Conservation (phyloP, 2,113 vertebrate genomes). For the Elaphurus davidianus region DNA sequence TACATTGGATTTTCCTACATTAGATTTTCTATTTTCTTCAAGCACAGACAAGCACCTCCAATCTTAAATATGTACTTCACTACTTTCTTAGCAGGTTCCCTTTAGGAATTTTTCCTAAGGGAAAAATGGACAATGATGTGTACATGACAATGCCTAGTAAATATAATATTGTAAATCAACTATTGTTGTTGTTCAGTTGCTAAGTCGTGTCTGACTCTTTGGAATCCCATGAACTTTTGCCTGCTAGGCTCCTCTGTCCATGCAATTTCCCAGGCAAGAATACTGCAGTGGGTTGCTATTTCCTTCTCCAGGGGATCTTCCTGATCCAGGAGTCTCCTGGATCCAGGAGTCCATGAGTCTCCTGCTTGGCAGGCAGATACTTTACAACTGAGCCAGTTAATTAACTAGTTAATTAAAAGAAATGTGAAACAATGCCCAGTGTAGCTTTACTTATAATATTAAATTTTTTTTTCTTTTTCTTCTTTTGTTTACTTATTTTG, state of each 20-base stretch:
- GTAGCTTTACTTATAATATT: not conserved
- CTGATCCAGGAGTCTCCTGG: not conserved
- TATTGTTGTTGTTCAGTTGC: not conserved
- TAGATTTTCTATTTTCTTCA: not conserved
- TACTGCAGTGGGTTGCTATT: not conserved
- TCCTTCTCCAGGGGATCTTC: not conserved
- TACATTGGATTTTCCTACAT: not conserved
- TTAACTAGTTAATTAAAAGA: not conserved
- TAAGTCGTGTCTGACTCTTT: not conserved
- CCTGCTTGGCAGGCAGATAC: not conserved
- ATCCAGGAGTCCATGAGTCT: not conserved
- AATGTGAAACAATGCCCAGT: not conserved
- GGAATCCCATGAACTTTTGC: not conserved
- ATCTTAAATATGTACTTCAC: not conserved
- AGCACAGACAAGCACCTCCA: not conserved
- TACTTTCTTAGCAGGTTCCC: not conserved
- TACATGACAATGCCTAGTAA: not conserved
- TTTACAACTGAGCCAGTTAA: not conserved
- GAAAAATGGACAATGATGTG: not conserved
- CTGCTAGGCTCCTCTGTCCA: not conserved
- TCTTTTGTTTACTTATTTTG: not conserved
- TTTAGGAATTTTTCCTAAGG: not conserved
- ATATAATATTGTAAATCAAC: not conserved
- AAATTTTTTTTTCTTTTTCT: not conserved
- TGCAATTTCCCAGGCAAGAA: not conserved